Percentiles rank a stretch among this genome's conserved stretches.
Conservation (phyloP, 1,140 invertebrate genomes). For the Paralvinella palmiformis region DNA sequence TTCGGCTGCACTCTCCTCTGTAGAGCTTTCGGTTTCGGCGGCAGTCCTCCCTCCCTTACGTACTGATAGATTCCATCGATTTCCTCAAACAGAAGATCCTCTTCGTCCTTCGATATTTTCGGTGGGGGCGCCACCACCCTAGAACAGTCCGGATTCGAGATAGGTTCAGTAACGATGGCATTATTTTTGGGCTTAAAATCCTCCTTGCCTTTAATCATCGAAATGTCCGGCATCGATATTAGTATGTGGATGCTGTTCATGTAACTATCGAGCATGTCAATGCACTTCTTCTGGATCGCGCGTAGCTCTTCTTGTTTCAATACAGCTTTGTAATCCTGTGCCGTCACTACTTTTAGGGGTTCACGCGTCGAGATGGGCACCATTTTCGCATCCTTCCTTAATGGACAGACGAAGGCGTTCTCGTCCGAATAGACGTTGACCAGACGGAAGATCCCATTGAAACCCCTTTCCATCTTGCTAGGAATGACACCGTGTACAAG, state of each 20-base stretch:
- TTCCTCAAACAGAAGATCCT: conserved; percentile 74
- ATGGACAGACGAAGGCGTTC: conserved; percentile 71
- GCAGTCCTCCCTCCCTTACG: conserved; percentile 75
- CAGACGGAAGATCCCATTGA: conserved; percentile 66
- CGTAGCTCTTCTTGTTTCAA: conserved; percentile 72
- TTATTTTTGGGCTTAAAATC: conserved; percentile 33
- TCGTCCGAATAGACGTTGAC: conserved; percentile 68
- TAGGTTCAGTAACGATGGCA: conserved; percentile 47
- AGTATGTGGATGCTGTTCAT: conserved; percentile 68
- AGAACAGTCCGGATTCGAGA: background rate
- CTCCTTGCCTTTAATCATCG: conserved; percentile 40
- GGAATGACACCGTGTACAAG: conserved; percentile 78
- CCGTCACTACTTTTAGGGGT: conserved; percentile 75
- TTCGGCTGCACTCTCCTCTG: conserved; percentile 33
- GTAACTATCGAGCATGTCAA: conserved; percentile 70
- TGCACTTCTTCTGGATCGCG: conserved; percentile 71
- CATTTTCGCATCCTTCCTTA: conserved; percentile 62
- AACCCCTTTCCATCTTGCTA: conserved; percentile 58
- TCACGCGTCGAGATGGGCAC: conserved; percentile 77
- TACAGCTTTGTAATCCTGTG: conserved; percentile 75
- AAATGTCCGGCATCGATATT: conserved; percentile 42
- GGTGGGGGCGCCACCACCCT: too few species aligned
- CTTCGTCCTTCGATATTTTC: conserved; percentile 34
- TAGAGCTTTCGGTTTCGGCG: conserved; percentile 53
- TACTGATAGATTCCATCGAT: conserved; percentile 96